Evolutionary conservation across 2,797 vertebrate genomes (phyloP).

Genomic region (Crenuchus spilurus): DNA sequence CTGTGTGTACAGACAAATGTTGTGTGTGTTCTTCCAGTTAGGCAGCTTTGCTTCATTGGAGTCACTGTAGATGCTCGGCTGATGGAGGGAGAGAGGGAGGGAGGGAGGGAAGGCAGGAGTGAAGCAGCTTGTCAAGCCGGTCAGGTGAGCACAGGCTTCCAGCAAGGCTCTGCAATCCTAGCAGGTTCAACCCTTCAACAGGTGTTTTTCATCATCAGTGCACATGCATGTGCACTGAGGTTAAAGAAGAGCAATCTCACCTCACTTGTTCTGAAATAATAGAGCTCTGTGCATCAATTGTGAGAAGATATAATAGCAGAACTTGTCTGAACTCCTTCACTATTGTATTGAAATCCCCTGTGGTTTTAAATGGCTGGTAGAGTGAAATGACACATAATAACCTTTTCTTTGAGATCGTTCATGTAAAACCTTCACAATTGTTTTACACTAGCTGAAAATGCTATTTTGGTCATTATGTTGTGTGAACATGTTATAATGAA

Average conservation of each 20-base stretch:
- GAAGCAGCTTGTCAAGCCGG: constrained; percentile 36
- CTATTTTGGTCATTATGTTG: too few relatives aligned
- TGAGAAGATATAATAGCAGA: background rate
- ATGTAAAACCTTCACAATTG: too few relatives aligned
- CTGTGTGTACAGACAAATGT: constrained; percentile 52
- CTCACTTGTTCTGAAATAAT: background rate
- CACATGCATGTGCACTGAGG: background rate
- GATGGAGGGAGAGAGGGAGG: too few relatives aligned
- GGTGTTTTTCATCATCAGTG: constrained; percentile 17
- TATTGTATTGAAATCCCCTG: too few relatives aligned
- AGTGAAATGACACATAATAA: too few relatives aligned
- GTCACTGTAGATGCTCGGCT: constrained; percentile 8
- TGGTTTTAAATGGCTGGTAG: too few relatives aligned
- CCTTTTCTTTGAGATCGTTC: too few relatives aligned
- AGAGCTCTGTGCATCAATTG: background rate
- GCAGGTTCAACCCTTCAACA: constrained; percentile 8
- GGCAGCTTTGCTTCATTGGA: constrained; percentile 56
- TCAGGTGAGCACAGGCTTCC: constrained; percentile 39
- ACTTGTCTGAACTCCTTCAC: too few relatives aligned
- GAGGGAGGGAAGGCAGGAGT: background rate
- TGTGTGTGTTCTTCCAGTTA: constrained; percentile 64
- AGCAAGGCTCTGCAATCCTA: background rate
- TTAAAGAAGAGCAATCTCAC: constrained; percentile 14
- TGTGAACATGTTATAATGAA: too few relatives aligned
- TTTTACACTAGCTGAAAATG: too few relatives aligned